Conservation (phyloP, 2,888 invertebrate genomes). For the Aspidiotus destructor region DNA sequence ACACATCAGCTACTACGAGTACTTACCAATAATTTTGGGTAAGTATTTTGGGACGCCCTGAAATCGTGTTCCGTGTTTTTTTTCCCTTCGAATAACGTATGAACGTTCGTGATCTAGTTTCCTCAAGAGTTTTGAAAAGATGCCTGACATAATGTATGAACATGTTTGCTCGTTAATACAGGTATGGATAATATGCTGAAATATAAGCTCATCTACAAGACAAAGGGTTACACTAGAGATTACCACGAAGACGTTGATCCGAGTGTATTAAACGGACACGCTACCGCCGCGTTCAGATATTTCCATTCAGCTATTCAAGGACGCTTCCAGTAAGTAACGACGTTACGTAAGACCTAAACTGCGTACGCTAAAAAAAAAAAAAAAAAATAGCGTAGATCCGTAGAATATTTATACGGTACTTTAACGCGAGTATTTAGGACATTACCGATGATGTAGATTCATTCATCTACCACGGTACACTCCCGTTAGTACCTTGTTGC, state of each 20-base stretch:
- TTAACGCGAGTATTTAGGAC: too few species aligned
- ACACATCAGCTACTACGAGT: constrained; percentile 70
- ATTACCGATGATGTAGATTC: too few species aligned
- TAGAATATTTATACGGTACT: too few species aligned
- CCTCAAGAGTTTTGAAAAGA: too few species aligned
- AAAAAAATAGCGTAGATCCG: too few species aligned
- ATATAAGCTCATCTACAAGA: constrained; percentile 54
- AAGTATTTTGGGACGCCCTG: constrained; percentile 36
- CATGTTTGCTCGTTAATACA: background rate
- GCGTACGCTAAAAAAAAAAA: too few species aligned
- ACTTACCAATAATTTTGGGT: constrained; percentile 67
- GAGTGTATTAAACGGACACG: constrained; percentile 57
- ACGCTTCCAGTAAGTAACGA: constrained; percentile 52
- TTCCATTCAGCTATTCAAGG: constrained; percentile 64
- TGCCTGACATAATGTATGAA: too few species aligned
- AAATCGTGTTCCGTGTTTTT: too few species aligned
- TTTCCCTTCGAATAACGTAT: too few species aligned
- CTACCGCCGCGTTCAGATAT: constrained; percentile 62
- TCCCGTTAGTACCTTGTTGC: too few species aligned
- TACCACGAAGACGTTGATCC: constrained; percentile 58
- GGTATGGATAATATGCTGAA: constrained; percentile 48
- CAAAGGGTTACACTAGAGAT: constrained; percentile 54
- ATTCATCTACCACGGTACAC: too few species aligned
- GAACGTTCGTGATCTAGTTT: too few species aligned
- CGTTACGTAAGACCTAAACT: background rate